Percentiles rank a stretch among this genome's conserved stretches.
phyloP scores from a whole-genome alignment of 2,797 vertebrate genomes.

The Myotis findleyi region DNA sequence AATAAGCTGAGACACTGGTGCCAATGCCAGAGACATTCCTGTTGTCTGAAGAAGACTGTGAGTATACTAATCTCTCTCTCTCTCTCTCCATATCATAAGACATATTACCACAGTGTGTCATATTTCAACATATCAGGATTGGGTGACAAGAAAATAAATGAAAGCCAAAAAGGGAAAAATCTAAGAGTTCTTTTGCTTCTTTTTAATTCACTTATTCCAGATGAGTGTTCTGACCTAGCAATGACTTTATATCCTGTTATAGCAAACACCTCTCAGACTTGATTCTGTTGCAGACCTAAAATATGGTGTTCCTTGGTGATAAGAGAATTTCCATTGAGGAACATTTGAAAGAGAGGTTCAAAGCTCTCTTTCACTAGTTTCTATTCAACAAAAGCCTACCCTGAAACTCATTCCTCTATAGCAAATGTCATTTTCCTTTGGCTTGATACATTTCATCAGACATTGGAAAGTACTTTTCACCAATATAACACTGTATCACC shows the following conservation, averaged over 20 bases:
- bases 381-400: neutral
- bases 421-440: neutral
- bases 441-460: neutral
- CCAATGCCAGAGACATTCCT: neutral
- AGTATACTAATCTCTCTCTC: neutral
- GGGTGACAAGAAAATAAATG: constrained; percentile 4
- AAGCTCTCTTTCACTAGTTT: constrained; percentile 22
- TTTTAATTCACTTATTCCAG: neutral
- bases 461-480: neutral
- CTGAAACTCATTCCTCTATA: neutral
- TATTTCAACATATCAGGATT: neutral
- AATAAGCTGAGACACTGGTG: neutral
- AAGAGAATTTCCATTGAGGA: constrained; percentile 45
- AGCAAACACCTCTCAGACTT: neutral
- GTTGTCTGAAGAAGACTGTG: neutral
- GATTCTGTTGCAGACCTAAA: constrained; percentile 34
- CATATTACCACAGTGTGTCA: neutral
- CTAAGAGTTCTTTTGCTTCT: neutral
- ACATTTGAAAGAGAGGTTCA: constrained; percentile 6
- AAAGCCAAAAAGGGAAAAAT: neutral
- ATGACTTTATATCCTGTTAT: neutral
- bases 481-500: neutral
- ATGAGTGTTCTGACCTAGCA: constrained; percentile 19
- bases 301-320: neutral
- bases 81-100: neutral